Evolutionary conservation across 1,140 invertebrate genomes (phyloP).

Genomic region (Orchesella cincta): DNA sequence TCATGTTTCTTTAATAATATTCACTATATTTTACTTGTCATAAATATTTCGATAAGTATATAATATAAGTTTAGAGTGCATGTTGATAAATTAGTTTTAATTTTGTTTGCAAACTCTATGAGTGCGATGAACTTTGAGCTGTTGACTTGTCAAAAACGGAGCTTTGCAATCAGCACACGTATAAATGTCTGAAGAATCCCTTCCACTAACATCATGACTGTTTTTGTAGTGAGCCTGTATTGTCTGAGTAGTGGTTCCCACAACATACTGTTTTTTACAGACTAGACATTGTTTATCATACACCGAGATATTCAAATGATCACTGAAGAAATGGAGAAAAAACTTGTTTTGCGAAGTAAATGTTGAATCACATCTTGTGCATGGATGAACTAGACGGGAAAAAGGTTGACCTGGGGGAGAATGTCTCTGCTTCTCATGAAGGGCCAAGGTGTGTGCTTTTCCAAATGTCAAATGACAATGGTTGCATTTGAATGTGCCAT

Average conservation of each 20-base stretch:
- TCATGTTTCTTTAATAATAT: no score
- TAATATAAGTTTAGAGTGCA: no score
- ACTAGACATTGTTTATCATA: not conserved
- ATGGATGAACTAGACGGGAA: no score
- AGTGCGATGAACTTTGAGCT: not conserved
- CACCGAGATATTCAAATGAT: not conserved
- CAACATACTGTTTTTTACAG: not conserved
- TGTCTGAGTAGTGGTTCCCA: not conserved
- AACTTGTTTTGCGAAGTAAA: slow-evolving; percentile 9
- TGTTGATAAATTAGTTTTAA: no score
- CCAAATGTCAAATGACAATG: not conserved
- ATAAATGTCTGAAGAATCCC: not conserved
- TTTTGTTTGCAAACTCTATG: no score
- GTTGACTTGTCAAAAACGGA: not conserved
- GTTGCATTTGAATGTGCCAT: not conserved
- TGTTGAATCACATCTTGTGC: not conserved
- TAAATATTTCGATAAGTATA: no score
- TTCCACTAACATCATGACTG: not conserved
- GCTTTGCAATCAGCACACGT: not conserved
- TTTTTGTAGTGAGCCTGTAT: not conserved
- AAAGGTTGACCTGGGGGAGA: no score
- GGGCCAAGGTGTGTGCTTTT: slow-evolving; percentile 3
- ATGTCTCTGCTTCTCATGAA: not conserved
- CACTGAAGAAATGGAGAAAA: not conserved
- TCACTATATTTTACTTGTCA: no score